Base-by-base conservation (phyloP, 92 coral and sea anemone species). In the Nematostella vectensis region DNA sequence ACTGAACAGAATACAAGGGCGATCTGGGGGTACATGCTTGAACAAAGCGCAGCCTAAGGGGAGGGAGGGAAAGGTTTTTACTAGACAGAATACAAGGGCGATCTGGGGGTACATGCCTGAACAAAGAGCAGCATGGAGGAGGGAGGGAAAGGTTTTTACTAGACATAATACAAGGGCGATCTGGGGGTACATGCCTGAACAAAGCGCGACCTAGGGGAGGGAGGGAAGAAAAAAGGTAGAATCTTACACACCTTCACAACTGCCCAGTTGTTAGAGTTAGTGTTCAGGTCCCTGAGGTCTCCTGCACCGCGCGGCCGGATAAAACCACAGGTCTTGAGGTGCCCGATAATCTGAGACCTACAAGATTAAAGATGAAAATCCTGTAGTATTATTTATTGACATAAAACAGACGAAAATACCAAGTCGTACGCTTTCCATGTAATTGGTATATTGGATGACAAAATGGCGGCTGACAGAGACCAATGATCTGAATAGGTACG, bases 201-300 rank as follows among this genome's bases (percentile, higher is more conserved):
- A 85, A 24, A 93, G 58, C 24, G 88, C 95, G 21, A 88, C 98
- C 99, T 93, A n/a, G n/a, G n/a, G n/a, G n/a, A n/a, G n/a, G n/a
- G n/a, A n/a, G n/a, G n/a, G n/a, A n/a, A n/a, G n/a, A n/a, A n/a
- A n/a, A n/a, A n/a, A n/a, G n/a, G n/a, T n/a, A n/a, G n/a, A n/a
- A n/a, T n/a, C n/a, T n/a, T n/a, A n/a, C n/a, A n/a, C n/a, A 91
- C 98, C 98, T 91, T 91, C n/a, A 91, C 93, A 33, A 91, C 95
- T 0, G 98, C 98, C 95, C 91, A 91, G 78, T 91, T 91, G 25
- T 80, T 83, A 27, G 98, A 91, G 55, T 91, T 91, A 16, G 91
- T 65, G 67, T 91, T 91, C 38, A 91, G 71, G 47, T 91, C 98
- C 55, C 95, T 62, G 39, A 85, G 81, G 67, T 91, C 98, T 4